A percentile compares a stretch with the other conserved stretches of the same genome.
Evolutionary conservation across 2,888 invertebrate species (phyloP).

Genomic region (Lymantria monacha): DNA sequence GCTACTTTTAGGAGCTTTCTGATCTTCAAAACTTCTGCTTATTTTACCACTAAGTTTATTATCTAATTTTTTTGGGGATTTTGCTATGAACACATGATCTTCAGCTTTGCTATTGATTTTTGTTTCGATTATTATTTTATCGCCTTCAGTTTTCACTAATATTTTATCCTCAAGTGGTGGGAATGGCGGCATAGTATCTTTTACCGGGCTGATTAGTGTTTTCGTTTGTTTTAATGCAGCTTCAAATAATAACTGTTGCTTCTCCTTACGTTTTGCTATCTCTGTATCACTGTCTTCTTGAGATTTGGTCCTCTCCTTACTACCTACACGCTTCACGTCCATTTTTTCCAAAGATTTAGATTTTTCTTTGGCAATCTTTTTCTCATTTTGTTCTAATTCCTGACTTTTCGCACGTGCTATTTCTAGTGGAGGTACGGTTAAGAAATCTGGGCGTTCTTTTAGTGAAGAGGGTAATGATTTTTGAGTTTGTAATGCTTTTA

Average conservation of each 20-base stretch:
- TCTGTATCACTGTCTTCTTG: constrained; percentile 88
- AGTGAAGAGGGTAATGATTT: constrained; percentile 81
- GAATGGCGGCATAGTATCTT: constrained; percentile 86
- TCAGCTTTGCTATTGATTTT: constrained; percentile 89
- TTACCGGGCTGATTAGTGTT: constrained; percentile 87
- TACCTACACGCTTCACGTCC: constrained; percentile 79
- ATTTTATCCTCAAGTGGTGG: constrained; percentile 89
- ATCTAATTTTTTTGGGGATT: constrained; percentile 87
- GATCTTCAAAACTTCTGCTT: constrained; percentile 84
- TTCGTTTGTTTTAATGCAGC: constrained; percentile 89
- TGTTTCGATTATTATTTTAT: constrained; percentile 86
- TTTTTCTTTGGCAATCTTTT: constrained; percentile 83
- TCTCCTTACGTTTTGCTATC: constrained; percentile 87
- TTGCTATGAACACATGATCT: constrained; percentile 89
- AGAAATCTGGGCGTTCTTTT: constrained; percentile 76
- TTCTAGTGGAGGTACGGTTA: constrained; percentile 78
- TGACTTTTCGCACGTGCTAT: constrained; percentile 84
- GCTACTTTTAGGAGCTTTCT: constrained; percentile 76
- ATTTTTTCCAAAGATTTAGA: constrained; percentile 86
- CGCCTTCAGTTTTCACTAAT: constrained; percentile 86
- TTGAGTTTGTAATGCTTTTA: constrained; percentile 73
- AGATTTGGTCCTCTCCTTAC: constrained; percentile 86
- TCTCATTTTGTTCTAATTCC: constrained; percentile 80
- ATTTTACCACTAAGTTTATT: constrained; percentile 81
- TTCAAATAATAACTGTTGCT: constrained; percentile 89